Evolutionary conservation across 2,797 vertebrate species (phyloP).

Genomic region (Bradypus variegatus): DNA sequence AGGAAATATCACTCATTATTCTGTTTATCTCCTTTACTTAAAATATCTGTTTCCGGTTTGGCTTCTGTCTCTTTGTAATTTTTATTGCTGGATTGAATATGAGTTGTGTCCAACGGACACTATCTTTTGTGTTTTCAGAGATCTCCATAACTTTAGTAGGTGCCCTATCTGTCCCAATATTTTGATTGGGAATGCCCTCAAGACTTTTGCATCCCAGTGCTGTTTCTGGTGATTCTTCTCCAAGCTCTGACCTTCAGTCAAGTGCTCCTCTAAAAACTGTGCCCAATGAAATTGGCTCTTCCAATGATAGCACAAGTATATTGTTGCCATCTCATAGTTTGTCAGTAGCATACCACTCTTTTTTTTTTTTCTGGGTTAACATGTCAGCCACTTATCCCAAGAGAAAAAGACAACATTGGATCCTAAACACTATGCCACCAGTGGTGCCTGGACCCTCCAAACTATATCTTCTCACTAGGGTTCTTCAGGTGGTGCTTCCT

Average conservation of each 20-base stretch:
- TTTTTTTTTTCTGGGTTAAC: background rate
- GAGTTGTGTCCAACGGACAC: background rate
- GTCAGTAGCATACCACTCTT: background rate
- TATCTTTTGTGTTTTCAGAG: background rate
- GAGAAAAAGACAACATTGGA: background rate
- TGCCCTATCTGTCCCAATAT: background rate
- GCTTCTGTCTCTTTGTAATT: background rate
- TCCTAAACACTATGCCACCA: background rate
- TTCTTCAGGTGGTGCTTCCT: background rate
- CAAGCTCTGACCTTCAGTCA: background rate
- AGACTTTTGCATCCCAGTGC: background rate
- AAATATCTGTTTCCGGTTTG: background rate
- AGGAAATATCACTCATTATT: background rate
- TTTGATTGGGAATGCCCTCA: background rate
- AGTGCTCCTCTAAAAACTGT: background rate
- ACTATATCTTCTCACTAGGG: background rate
- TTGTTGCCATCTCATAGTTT: background rate
- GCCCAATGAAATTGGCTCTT: background rate
- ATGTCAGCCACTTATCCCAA: background rate
- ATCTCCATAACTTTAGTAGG: background rate
- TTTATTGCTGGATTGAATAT: background rate
- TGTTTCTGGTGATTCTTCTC: background rate
- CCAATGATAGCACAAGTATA: background rate
- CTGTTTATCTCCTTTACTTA: constrained; percentile 1
- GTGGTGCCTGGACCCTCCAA: background rate